Base-by-base conservation (phyloP, 1,140 invertebrate genomes). In the Dreissena rostriformis region DNA sequence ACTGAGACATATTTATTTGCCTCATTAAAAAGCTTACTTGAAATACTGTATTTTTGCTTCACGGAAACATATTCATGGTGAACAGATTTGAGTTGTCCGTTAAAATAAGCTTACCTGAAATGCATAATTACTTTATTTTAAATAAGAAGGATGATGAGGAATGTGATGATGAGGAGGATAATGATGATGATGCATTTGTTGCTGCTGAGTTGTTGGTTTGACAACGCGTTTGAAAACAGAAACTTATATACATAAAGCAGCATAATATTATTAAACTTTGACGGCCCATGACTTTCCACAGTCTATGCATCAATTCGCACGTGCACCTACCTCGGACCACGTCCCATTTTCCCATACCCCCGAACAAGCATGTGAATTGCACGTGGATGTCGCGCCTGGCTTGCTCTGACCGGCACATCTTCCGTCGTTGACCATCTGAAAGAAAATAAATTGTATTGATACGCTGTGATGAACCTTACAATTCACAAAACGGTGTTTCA, bases 261-360 rank as follows among this genome's bases (percentile, higher is more conserved):
- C n/a, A n/a, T n/a, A n/a, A n/a, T n/a, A n/a, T n/a, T n/a, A n/a
- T n/a, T n/a, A n/a, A n/a, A n/a, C n/a, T n/a, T n/a, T n/a, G n/a
- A n/a, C n/a, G n/a, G n/a, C n/a, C n/a, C n/a, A n/a, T n/a, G n/a
- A n/a, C n/a, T n/a, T n/a, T n/a, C n/a, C n/a, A n/a, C n/a, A n/a
- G n/a, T n/a, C n/a, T n/a, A n/a, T n/a, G n/a, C n/a, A n/a, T n/a
- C n/a, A n/a, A n/a, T n/a, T n/a, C 8, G 39, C 39, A 39, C 39
- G 39, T 39, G 39, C 39, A 39, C 81, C 75, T 75, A 82, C 81
- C 7, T 57, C 26, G 51, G 72, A 53, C 81, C 81, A 82, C 49
- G 81, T 12, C 24, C 72, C 81, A 53, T 22, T n/a, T 76, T 68
- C 55, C 81, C 81, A 82, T 0, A 70, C 49, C 1, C 61, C 81